Evolutionary conservation across 2,888 invertebrate species (phyloP).

Genomic region (Euspilapteryx auroguttella): DNA sequence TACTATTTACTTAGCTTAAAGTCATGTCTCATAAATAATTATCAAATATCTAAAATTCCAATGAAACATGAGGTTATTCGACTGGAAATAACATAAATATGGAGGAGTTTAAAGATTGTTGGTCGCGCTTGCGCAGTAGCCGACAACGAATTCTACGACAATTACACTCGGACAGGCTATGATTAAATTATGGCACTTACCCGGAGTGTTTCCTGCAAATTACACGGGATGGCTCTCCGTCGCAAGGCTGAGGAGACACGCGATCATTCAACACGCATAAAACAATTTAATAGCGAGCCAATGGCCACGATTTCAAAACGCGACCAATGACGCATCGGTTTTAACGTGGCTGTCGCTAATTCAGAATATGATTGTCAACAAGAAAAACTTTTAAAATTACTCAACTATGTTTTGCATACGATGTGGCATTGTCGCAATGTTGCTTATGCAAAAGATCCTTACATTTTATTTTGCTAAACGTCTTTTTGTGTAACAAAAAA

Average conservation of each 20-base stretch:
- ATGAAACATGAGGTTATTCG: not conserved
- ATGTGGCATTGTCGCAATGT: too few species aligned
- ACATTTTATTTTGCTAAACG: too few species aligned
- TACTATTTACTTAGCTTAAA: too few species aligned
- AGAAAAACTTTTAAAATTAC: too few species aligned
- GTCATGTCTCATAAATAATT: too few species aligned
- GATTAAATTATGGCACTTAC: constrained; percentile 59
- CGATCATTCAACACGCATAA: constrained; percentile 50
- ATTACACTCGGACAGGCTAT: constrained; percentile 49
- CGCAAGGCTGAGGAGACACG: constrained; percentile 49
- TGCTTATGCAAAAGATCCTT: too few species aligned
- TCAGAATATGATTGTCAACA: too few species aligned
- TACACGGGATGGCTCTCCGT: constrained; percentile 47
- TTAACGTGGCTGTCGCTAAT: constrained; percentile 35
- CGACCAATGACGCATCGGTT: constrained; percentile 54
- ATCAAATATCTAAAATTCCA: too few species aligned
- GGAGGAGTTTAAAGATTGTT: constrained; percentile 10
- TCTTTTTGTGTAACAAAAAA: too few species aligned
- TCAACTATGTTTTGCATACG: too few species aligned
- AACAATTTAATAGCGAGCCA: constrained; percentile 1
- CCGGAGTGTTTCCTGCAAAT: constrained; percentile 57
- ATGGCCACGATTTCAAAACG: constrained; percentile 17
- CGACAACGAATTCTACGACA: constrained; percentile 45
- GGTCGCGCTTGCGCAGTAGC: constrained; percentile 32
- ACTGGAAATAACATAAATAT: constrained; percentile 2